Base-by-base conservation (phyloP, 1,140 invertebrate genomes). In the Tetraneura akinire region DNA sequence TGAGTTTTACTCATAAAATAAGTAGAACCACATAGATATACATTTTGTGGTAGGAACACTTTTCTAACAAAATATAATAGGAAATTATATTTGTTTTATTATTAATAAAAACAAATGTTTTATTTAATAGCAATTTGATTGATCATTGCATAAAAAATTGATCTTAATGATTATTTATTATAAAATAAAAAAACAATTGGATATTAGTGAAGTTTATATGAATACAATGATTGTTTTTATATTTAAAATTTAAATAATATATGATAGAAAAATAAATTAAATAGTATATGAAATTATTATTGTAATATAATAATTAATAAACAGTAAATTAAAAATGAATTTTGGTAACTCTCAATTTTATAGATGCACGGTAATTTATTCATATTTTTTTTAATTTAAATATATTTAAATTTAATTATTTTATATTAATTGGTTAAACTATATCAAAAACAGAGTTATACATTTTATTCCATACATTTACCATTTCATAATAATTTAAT, bases 131-230 rank as follows among this genome's bases (percentile, higher is more conserved):
- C 47, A 78, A 60, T 60, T 53, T n/a, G 74, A 62, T 60, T 62
- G 74, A 78, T 78, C 74, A 60, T 78, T 60, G 37, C 74, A 78
- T 78, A 78, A 78, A 78, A 78, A 78, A 78, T 78, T 78, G 74
- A 78, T 78, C 74, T 78, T 78, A 9, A 18, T 71, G 23, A 11
- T 42, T 18, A 23, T 23, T 26, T 71, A 71, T 71, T 26, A n/a
- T n/a, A n/a, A 47, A 68, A 6, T 68, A 68, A 71, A 51, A 29
- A 71, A 51, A 29, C 8, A 32, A 32, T 3, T 13, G 26, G 18
- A 16, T 29, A 71, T 49, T n/a, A 11, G 18, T 11, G 9, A 32
- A 71, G 23, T 23, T 11, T 68, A 18, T 49, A 10, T 1, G 21
- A 70, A 49, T 26, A 32, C 45, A 8, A 66, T 23, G 8, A 68